These are phyloP conservation scores for Drosophila kikkawai DNA, from an alignment of 1,140 invertebrate species.

Conservation along the genomic window DNA sequence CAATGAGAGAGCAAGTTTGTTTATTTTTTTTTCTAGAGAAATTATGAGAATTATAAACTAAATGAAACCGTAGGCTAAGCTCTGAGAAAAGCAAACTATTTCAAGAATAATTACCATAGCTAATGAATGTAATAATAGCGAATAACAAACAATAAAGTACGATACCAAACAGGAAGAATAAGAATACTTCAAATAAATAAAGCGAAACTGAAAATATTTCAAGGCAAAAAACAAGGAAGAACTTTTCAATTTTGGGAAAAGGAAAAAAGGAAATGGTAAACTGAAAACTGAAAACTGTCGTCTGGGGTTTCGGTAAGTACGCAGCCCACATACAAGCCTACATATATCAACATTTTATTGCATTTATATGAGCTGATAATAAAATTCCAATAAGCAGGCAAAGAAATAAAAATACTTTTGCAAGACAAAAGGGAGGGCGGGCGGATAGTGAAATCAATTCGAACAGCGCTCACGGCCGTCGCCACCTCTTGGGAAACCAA, in stretches of 20 bases:
- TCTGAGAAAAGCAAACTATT: slow-evolving; percentile 46
- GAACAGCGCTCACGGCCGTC: slow-evolving; percentile 15
- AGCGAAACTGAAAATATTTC: slow-evolving; percentile 75
- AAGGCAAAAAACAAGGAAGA: slow-evolving; percentile 44
- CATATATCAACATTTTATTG: slow-evolving; percentile 69
- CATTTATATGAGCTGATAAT: slow-evolving; percentile 81
- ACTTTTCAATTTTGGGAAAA: slow-evolving; percentile 31
- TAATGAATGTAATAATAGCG: slow-evolving; percentile 43
- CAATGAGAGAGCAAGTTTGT: slow-evolving; percentile 58
- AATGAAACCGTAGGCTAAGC: slow-evolving; percentile 41
- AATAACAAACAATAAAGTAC: slow-evolving; percentile 38
- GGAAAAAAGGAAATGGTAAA: background rate
- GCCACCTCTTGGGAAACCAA: slow-evolving; percentile 44
- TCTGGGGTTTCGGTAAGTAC: slow-evolving; percentile 19
- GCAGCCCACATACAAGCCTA: slow-evolving; percentile 4
- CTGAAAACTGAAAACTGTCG: slow-evolving; percentile 1
- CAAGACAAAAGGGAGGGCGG: slow-evolving; percentile 35
- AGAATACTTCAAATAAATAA: slow-evolving; percentile 74
- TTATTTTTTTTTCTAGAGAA: slow-evolving; percentile 62
- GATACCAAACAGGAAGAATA: slow-evolving; percentile 21
- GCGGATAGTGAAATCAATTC: slow-evolving; percentile 61
- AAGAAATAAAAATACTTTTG: slow-evolving; percentile 77
- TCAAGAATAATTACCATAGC: slow-evolving; percentile 49
- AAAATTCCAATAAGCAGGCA: slow-evolving; percentile 80
- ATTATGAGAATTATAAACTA: slow-evolving; percentile 48